Conservation (phyloP, 2,797 vertebrate species). For the Triplophysa yarkandensis region DNA sequence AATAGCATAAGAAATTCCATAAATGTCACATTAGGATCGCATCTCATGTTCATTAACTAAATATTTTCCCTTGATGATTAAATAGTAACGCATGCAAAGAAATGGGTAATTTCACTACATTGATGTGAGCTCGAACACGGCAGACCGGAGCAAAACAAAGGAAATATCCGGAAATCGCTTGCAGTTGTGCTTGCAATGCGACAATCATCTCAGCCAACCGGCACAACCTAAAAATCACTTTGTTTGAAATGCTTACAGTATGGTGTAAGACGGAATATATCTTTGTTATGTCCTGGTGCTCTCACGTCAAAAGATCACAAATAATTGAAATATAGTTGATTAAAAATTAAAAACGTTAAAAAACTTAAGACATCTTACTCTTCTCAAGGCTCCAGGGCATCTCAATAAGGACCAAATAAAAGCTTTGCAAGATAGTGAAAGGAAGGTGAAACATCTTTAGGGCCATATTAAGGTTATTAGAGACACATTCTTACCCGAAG, state of each 20-base stretch:
- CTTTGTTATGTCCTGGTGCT: background rate
- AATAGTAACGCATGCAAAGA: background rate
- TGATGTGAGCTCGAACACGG: background rate
- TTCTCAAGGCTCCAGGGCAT: background rate
- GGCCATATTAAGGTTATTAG: too few relatives aligned
- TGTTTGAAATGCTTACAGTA: too few relatives aligned
- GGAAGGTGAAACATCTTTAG: too few relatives aligned
- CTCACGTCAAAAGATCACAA: background rate
- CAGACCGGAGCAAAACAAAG: background rate
- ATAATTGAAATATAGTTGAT: background rate
- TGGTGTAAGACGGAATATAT: background rate
- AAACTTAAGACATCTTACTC: too few relatives aligned
- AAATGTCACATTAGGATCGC: slow-evolving; percentile 7
- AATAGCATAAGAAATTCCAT: background rate
- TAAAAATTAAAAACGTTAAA: too few relatives aligned
- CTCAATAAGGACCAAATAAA: background rate
- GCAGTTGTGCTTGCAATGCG: background rate
- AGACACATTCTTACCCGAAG: too few relatives aligned
- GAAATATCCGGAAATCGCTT: slow-evolving; percentile 16
- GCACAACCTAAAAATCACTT: background rate
- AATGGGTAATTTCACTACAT: background rate
- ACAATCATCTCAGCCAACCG: slow-evolving; percentile 1
- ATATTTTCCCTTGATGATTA: background rate
- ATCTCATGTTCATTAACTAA: slow-evolving; percentile 22
- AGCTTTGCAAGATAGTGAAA: background rate